Base-by-base conservation (phyloP, 1,140 invertebrate genomes). In the Heliconius melpomene region DNA sequence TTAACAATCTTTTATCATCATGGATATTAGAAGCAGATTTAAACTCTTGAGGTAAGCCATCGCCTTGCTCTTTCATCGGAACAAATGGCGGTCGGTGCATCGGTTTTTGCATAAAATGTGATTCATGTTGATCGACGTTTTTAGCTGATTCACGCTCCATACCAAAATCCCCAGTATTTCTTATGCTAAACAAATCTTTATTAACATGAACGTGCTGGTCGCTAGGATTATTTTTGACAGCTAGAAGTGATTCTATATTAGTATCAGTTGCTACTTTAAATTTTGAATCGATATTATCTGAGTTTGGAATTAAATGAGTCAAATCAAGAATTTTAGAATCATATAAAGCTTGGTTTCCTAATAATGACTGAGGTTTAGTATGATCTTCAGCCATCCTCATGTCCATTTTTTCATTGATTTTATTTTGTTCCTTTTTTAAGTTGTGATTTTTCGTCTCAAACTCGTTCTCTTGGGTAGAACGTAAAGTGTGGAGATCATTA, bases 341-440 rank as follows among this genome's bases (percentile, higher is more conserved):
- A 46, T 70, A 20, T 11, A 70, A 16, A 7, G 23, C 75, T 38
- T 70, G n/a, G 3, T 16, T 70, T 23, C 54, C 36, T 18, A 54
- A 29, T 11, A 76, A 70, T 66, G 16, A 26, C 2, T 70, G 75
- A 40, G 50, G 1, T 70, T 20, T 26, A 70, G 18, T 70, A 13
- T 40, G 38, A 70, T 70, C 57, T 70, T 76, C 75, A 6, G 38
- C 66, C 32, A 46, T 46, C 66, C 36, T 16, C 75, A 76, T 76
- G 40, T 76, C 40, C 36, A 70, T 76, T 40, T 66, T 36, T 60
- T 78, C 73, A 32, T 72, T 78, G 29, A 46, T 5, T 16, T 32
- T n/a, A 7, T 77, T 54, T 52, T 78, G 72, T 57, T 36, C 46
- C 70, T 54, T 76, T 57, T 71, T 73, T 74, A 81, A 57, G 26